Percentiles rank a stretch among this genome's conserved stretches.
These are phyloP conservation scores for Sitophilus oryzae DNA, from an alignment of 1,140 invertebrate species.

Conservation along the genomic window DNA sequence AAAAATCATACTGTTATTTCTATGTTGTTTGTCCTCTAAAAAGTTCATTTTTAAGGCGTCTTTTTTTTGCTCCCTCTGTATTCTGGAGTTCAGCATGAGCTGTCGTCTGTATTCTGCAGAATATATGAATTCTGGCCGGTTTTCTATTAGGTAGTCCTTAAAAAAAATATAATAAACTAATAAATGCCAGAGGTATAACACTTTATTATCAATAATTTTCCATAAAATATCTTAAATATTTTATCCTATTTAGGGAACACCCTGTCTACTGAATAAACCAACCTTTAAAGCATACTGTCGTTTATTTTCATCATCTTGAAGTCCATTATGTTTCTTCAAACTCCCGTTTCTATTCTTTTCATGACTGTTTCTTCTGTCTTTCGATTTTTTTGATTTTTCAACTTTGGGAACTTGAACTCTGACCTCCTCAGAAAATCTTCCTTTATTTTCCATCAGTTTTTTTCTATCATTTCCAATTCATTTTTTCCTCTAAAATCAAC, in stretches of 20 bases:
- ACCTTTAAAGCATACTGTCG: no score
- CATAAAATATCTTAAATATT: no score
- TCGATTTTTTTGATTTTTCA: background rate
- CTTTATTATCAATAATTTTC: no score
- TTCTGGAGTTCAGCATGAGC: constrained; percentile 31
- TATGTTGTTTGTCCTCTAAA: constrained; percentile 18
- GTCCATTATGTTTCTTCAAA: no score
- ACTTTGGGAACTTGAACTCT: background rate
- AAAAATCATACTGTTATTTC: background rate
- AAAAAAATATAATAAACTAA: constrained; percentile 13
- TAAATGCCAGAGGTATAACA: no score
- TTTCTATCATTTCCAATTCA: background rate
- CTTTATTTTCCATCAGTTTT: no score
- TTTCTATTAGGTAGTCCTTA: constrained; percentile 37
- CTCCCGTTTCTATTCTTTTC: background rate
- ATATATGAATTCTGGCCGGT: constrained; percentile 37
- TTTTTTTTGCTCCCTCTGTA: constrained; percentile 32
- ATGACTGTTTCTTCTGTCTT: background rate
- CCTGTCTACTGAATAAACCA: no score
- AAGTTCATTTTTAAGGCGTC: constrained; percentile 34
- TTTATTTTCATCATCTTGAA: no score
- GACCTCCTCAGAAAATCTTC: background rate
- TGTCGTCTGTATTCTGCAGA: constrained; percentile 37
- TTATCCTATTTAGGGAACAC: no score
- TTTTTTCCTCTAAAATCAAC: background rate